Conservation (phyloP, 1,140 invertebrate genomes). For the Lasioglossum albipes region DNA sequence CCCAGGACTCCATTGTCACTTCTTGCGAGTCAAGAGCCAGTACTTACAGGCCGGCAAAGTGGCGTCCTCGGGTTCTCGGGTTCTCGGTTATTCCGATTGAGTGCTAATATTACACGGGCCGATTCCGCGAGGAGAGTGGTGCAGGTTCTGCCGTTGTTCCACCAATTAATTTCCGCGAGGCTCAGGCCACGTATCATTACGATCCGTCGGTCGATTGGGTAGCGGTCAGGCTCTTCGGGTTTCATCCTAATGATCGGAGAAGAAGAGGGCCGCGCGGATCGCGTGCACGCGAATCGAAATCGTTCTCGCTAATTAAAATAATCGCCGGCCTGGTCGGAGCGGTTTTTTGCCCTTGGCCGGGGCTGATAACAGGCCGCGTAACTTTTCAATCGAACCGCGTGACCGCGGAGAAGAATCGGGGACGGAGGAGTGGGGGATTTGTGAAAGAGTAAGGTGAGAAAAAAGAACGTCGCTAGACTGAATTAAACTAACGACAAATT, state of each 20-base stretch:
- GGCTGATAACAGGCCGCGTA: background rate
- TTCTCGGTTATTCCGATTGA: background rate
- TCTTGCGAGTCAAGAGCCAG: background rate
- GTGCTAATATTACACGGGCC: background rate
- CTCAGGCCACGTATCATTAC: background rate
- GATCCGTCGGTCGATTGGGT: background rate
- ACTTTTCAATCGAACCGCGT: background rate
- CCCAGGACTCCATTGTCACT: background rate
- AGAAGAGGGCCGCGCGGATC: background rate
- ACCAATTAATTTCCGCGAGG: background rate
- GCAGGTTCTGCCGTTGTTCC: background rate
- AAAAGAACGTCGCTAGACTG: background rate
- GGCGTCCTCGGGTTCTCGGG: background rate
- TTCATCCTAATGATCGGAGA: background rate
- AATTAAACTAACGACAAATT: slow-evolving; percentile 54
- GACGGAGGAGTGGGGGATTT: background rate
- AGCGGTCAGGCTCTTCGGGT: background rate
- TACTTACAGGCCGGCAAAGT: background rate
- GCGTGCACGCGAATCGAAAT: background rate
- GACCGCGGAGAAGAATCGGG: slow-evolving; percentile 1
- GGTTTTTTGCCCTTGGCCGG: background rate
- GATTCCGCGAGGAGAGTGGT: background rate
- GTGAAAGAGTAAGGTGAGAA: background rate
- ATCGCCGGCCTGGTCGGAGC: background rate
- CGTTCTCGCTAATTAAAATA: slow-evolving; percentile 9